Evolutionary conservation across 1,140 invertebrate species (phyloP).

Genomic region (Brachionus sp.): DNA sequence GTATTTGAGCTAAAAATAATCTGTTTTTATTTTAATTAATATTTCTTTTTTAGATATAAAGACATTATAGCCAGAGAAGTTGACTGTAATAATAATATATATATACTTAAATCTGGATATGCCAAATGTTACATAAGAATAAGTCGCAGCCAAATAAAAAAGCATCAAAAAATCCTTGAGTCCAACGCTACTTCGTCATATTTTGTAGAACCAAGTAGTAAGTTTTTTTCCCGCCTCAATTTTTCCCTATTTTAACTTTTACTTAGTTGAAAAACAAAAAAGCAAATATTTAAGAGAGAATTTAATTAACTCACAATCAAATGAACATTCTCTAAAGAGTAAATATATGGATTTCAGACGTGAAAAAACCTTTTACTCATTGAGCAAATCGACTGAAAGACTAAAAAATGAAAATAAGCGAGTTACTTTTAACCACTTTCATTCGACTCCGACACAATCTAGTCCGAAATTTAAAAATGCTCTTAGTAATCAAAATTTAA

Average conservation of each 20-base stretch:
- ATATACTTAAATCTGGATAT: neutral
- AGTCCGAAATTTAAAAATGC: neutral
- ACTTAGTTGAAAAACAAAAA: slow-evolving; percentile 33
- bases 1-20: neutral
- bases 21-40: neutral
- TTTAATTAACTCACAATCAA: slow-evolving; percentile 10
- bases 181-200: neutral
- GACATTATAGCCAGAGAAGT: slow-evolving; percentile 31
- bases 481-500: neutral
- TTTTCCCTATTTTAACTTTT: neutral
- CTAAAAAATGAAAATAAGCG: neutral
- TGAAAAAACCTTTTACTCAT: neutral
- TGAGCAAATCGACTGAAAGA: neutral
- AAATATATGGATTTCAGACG: slow-evolving; percentile 16
- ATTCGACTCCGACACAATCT: neutral
- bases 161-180: slow-evolving; percentile 34
- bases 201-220: slow-evolving; percentile 18
- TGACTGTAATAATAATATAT: slow-evolving; percentile 5
- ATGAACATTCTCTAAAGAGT: slow-evolving; percentile 21
- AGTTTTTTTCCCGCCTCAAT: neutral
- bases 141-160: slow-evolving; percentile 42
- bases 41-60: neutral
- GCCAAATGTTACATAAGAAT: slow-evolving; percentile 32
- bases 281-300: slow-evolving; percentile 28
- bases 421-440: neutral